These are phyloP conservation scores for Myocastor coypus DNA, from an alignment of 2,113 vertebrate genomes.

Conservation along the genomic window DNA sequence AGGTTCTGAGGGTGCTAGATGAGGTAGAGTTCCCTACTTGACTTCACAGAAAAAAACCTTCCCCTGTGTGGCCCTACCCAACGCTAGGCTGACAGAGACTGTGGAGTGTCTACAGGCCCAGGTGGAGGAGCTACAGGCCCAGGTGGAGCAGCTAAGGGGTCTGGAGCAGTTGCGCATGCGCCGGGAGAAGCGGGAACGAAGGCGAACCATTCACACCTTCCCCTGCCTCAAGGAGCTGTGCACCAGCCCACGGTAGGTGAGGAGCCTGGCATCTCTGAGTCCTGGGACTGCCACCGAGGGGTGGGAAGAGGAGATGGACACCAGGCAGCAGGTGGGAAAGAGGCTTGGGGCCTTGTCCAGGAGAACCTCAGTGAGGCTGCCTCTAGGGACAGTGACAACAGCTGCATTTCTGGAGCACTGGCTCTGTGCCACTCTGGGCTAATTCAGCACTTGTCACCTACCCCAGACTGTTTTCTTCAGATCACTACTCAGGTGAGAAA, in stretches of 20 bases:
- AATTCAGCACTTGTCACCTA: background rate
- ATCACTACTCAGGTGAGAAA: background rate
- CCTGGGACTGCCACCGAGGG: background rate
- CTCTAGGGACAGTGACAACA: background rate
- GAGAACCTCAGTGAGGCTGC: background rate
- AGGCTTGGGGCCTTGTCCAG: background rate
- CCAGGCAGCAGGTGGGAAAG: background rate
- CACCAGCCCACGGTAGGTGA: slow-evolving; percentile 91
- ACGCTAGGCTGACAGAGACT: slow-evolving; percentile 92
- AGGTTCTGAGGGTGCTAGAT: background rate
- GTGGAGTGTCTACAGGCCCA: slow-evolving; percentile 95
- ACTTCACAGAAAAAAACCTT: background rate
- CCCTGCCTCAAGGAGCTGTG: slow-evolving; percentile 97
- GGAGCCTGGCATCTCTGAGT: rapidly evolving
- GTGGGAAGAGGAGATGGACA: background rate
- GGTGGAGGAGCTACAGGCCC: slow-evolving; percentile 94
- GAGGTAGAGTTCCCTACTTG: background rate
- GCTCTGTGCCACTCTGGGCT: background rate
- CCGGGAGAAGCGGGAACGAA: slow-evolving; percentile 94
- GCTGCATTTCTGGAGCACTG: background rate
- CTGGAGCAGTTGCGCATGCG: slow-evolving; percentile 94
- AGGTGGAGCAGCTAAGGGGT: slow-evolving; percentile 94
- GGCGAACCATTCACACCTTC: slow-evolving; percentile 96
- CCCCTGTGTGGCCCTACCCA: background rate
- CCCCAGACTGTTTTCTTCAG: background rate